Evolutionary conservation across 1,140 invertebrate species (phyloP).

Genomic region (Bradynema listronoti): DNA sequence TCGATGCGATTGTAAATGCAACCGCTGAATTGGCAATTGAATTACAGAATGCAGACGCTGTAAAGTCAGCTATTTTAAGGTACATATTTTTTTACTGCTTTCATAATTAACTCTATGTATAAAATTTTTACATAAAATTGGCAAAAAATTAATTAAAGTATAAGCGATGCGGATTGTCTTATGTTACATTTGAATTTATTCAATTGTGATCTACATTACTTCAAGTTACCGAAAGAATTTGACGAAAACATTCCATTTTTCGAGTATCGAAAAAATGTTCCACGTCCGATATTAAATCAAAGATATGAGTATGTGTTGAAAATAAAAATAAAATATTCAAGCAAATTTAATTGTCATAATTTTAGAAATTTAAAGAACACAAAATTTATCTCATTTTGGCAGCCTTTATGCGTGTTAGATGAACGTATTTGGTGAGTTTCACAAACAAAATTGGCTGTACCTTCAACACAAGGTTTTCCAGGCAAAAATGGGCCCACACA

Average conservation of each 20-base stretch:
- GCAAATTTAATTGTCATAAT: conserved; percentile 4
- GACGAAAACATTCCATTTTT: conserved; percentile 25
- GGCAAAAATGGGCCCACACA: conserved; percentile 41
- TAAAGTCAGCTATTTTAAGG: conserved; percentile 5
- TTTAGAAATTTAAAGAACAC: conserved; percentile 25
- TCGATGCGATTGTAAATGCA: conserved; percentile 10
- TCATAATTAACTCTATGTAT: not conserved
- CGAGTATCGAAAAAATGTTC: conserved; percentile 18
- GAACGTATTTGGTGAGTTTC: conserved; percentile 24
- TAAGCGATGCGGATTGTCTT: conserved; percentile 32
- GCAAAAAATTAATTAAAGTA: too few relatives aligned
- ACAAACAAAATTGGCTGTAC: not conserved
- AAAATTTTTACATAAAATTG: not conserved
- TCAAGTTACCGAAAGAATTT: conserved; percentile 31
- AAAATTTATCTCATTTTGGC: conserved; percentile 38
- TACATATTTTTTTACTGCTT: conserved; percentile 1
- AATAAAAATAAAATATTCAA: too few relatives aligned
- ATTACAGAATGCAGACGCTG: not conserved
- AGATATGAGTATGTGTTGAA: conserved; percentile 26
- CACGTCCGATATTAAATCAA: conserved; percentile 10
- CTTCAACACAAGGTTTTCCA: conserved; percentile 9
- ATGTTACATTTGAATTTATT: conserved; percentile 31
- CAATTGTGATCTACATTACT: conserved; percentile 26
- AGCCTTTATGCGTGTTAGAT: conserved; percentile 30
- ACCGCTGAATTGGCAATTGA: not conserved